Evolutionary conservation across 2,113 vertebrate genomes (phyloP).

Genomic region (Myrmecobius fasciatus): DNA sequence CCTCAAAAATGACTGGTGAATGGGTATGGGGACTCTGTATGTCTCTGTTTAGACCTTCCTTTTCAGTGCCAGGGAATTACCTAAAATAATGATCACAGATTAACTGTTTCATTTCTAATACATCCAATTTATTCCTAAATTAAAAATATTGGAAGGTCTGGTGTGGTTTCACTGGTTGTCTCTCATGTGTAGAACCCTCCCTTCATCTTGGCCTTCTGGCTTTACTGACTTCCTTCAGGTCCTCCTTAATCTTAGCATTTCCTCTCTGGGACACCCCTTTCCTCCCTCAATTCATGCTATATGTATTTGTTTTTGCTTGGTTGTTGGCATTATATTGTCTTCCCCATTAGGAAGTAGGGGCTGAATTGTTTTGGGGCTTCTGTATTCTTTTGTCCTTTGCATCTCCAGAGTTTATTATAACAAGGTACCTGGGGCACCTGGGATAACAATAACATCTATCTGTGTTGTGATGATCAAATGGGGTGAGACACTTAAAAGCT

Average conservation of each 20-base stretch:
- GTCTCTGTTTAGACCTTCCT: too few species aligned
- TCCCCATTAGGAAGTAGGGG: neutral
- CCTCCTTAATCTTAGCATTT: neutral
- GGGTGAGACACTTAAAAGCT: neutral
- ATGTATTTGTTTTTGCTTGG: neutral
- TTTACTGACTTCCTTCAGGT: neutral
- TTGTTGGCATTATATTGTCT: neutral
- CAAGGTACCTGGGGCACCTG: too few species aligned
- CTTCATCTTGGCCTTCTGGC: neutral
- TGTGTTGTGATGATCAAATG: neutral
- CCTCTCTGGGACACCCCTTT: neutral
- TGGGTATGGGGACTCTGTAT: neutral
- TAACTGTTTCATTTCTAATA: neutral
- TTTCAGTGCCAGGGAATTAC: too few species aligned
- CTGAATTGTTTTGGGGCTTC: neutral
- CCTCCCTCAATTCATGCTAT: neutral
- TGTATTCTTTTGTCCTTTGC: neutral
- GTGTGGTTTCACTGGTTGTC: too few species aligned
- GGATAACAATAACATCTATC: neutral
- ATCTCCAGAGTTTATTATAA: neutral
- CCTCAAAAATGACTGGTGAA: neutral
- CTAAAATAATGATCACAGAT: neutral
- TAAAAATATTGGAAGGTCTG: neutral
- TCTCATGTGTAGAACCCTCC: neutral
- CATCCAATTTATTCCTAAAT: neutral